Evolutionary conservation across 2,113 vertebrate species (phyloP).

Genomic region (Elgaria multicarinata): DNA sequence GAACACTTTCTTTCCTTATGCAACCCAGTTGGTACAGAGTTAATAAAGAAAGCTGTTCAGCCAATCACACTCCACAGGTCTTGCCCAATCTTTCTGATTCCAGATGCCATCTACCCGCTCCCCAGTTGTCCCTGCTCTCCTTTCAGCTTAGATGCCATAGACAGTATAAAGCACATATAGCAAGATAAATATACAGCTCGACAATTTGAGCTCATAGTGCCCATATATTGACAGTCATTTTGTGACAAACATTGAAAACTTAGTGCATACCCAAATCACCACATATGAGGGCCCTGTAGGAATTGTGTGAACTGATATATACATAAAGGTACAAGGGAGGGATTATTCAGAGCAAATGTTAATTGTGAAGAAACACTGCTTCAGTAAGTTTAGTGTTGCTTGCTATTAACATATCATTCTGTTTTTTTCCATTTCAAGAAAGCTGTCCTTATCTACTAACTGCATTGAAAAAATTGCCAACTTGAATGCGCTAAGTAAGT

Average conservation of each 20-base stretch:
- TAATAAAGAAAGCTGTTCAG: background rate
- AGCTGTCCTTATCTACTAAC: conserved; percentile 94
- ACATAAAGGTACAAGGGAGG: conserved; percentile 14
- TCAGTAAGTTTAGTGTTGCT: conserved; percentile 21
- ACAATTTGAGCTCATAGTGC: background rate
- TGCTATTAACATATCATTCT: conserved; percentile 55
- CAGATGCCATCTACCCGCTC: background rate
- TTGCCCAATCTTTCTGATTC: background rate
- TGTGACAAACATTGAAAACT: background rate
- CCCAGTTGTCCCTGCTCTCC: background rate
- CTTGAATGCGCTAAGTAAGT: conserved; percentile 94
- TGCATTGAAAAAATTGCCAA: conserved; percentile 98
- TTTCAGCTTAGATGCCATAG: background rate
- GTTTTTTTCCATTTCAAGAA: conserved; percentile 81
- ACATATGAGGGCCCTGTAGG: background rate
- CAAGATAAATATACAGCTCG: background rate
- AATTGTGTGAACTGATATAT: background rate
- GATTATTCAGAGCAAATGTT: conserved; percentile 13
- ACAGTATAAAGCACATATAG: background rate
- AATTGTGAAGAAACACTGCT: conserved; percentile 27
- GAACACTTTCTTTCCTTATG: background rate
- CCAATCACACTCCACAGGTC: background rate
- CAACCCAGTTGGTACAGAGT: background rate
- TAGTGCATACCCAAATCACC: background rate
- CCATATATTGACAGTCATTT: background rate